Base-by-base conservation (phyloP, 2,797 vertebrate species). In the Sebastiscus tertius region DNA sequence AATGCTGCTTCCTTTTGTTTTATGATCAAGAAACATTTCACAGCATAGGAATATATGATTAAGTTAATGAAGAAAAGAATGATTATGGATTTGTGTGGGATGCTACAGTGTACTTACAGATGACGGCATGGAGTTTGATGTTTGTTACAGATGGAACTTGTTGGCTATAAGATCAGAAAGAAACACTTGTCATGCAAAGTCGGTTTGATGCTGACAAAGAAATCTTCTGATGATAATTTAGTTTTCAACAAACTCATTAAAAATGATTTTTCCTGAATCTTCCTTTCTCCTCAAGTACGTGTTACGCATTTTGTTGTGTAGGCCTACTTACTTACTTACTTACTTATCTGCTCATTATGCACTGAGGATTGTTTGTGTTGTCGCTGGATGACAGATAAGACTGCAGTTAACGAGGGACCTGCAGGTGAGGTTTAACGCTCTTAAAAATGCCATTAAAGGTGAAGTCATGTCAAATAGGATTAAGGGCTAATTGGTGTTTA, bases 401-500 rank as follows among this genome's bases (percentile, higher is more conserved):
- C 29, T 5, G 0, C 64, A 72, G 81, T 42, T 76, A 67, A 77
- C 22, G 29, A 65, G 77, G 68, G 68, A 82, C 79, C 65, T 71
- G 55, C 54, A 72, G 52, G 72, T 82, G 75, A 74, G 55, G 22
- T 86, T 88, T 83, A 87, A 84, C 11, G 0, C 12, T 76, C 73
- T 89, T 88, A 27, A 82, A 90, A 84, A 85, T 84, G 82, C 64
- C 31, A 84, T 79, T 79, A 75, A 80, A 81, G 75, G 72, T 67
- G 13, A 87, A 61, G 63, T 83, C 39, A 59, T 72, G 62, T 67
- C 83, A 82, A 89, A 84, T 31, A 84, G 76, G 89, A 90, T 93
- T 93, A 88, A 55, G 72, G 27, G 67, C 67, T 89, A 84, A 86
- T 86, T 90, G 67, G 72, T 85, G 36, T 84, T 90, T 87, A 66